These are phyloP conservation scores for Mesoclemmys tuberculata DNA, from an alignment of 2,113 vertebrate genomes.

Conservation along the genomic window DNA sequence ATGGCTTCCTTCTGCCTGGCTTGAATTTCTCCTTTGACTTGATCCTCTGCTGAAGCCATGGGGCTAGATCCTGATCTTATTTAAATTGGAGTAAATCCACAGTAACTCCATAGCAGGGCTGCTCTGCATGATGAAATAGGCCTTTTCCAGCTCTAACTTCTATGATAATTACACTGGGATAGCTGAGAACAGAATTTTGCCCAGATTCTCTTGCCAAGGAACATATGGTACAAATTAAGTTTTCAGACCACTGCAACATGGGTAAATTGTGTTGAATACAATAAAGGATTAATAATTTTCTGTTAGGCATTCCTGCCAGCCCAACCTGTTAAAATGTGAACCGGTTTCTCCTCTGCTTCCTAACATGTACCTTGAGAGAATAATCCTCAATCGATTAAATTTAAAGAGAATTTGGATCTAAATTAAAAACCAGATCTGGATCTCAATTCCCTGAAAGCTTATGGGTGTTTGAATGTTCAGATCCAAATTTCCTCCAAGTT, in stretches of 20 bases:
- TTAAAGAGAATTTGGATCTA: neutral
- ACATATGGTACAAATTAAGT: neutral
- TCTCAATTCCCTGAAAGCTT: neutral
- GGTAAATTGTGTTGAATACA: neutral
- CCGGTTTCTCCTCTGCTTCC: neutral
- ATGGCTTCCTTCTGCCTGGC: neutral
- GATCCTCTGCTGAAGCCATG: too few species aligned
- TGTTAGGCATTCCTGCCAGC: neutral
- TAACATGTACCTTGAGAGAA: neutral
- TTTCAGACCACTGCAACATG: neutral
- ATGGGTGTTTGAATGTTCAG: neutral
- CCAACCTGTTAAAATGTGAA: neutral
- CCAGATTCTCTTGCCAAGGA: neutral
- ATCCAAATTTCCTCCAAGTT: neutral
- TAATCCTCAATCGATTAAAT: neutral
- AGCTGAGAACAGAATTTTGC: neutral
- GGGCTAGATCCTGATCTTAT: neutral
- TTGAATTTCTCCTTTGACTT: neutral
- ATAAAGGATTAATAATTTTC: neutral
- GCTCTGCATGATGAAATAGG: neutral
- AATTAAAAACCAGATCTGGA: neutral
- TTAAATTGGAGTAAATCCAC: neutral
- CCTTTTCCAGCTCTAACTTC: neutral
- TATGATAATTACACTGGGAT: too few species aligned
- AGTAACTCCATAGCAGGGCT: neutral